Percentiles rank a stretch among this genome's conserved stretches.
phyloP scores from a whole-genome alignment of 2,113 vertebrate species.

The Pogonocichla stellata region DNA sequence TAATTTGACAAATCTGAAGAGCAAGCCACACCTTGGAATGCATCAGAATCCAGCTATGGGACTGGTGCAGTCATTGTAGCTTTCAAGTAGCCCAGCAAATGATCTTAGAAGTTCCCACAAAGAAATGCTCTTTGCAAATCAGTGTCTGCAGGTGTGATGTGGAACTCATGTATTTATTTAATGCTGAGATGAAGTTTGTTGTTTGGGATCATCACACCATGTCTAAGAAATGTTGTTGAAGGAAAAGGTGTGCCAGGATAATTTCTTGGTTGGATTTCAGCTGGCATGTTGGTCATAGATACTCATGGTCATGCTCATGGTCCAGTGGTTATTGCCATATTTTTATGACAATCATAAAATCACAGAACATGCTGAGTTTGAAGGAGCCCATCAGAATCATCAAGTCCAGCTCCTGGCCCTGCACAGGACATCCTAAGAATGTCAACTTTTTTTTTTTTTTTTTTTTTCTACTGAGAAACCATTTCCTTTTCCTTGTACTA shows the following conservation, averaged over 20 bases:
- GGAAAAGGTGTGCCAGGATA: not conserved
- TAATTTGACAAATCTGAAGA: not conserved
- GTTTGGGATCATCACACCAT: not conserved
- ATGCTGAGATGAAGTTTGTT: not conserved
- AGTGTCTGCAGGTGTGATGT: not conserved
- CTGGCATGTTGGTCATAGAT: not conserved
- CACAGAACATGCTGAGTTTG: not conserved
- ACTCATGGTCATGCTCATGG: not conserved
- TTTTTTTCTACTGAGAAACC: slow-evolving; percentile 14
- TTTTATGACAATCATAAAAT: not conserved
- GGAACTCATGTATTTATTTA: not conserved
- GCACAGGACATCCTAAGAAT: not conserved
- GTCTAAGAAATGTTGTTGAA: not conserved
- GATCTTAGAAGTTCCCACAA: not conserved
- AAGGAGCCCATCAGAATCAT: not conserved
- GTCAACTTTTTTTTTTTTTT: slow-evolving; percentile 16
- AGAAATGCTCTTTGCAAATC: not conserved
- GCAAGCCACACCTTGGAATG: not conserved
- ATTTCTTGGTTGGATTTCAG: not conserved
- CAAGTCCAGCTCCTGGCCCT: not conserved
- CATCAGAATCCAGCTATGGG: not conserved
- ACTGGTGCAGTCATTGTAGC: not conserved
- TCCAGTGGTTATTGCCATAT: not conserved
- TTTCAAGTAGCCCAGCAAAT: not conserved
- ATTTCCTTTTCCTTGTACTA: not conserved